These are phyloP conservation scores for Triops longicaudatus DNA, from an alignment of 1,140 invertebrate species.

Conservation along the genomic window DNA sequence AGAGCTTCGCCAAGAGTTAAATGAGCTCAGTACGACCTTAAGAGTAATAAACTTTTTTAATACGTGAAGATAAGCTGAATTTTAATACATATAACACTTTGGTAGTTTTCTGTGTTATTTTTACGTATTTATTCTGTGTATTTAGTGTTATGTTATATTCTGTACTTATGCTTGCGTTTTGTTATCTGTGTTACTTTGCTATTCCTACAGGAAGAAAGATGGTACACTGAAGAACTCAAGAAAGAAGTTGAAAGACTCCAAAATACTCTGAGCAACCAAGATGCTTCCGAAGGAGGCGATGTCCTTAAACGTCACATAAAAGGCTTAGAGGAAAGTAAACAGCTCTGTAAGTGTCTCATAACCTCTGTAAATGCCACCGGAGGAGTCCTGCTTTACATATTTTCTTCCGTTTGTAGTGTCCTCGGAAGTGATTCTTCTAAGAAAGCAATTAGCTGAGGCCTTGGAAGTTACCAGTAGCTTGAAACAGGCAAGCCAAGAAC, in stretches of 20 bases:
- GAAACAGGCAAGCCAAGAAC: slow-evolving; percentile 39
- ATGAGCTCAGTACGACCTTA: slow-evolving; percentile 20
- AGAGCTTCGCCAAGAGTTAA: slow-evolving; percentile 19
- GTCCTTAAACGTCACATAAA: slow-evolving; percentile 21
- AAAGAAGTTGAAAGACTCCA: slow-evolving; percentile 25
- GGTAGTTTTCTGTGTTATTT: no score
- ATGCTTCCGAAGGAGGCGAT: slow-evolving; percentile 14
- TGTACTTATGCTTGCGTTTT: no score
- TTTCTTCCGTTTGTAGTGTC: slow-evolving; percentile 9
- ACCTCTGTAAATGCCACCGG: background rate
- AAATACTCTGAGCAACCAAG: slow-evolving; percentile 10
- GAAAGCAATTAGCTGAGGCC: slow-evolving; percentile 25
- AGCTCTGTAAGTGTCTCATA: slow-evolving; percentile 17
- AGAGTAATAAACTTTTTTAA: background rate
- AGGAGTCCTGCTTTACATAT: background rate
- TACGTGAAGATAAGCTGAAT: background rate
- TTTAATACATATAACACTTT: no score
- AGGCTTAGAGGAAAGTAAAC: slow-evolving; percentile 26
- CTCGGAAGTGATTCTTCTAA: slow-evolving; percentile 24
- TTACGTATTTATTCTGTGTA: no score
- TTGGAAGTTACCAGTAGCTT: slow-evolving; percentile 20
- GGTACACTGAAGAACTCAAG: slow-evolving; percentile 23
- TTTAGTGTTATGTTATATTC: no score
- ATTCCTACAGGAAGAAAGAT: background rate
- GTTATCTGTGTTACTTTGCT: no score